phyloP scores from a whole-genome alignment of 2,888 invertebrate species.

The Drosophila pseudotakahashii region DNA sequence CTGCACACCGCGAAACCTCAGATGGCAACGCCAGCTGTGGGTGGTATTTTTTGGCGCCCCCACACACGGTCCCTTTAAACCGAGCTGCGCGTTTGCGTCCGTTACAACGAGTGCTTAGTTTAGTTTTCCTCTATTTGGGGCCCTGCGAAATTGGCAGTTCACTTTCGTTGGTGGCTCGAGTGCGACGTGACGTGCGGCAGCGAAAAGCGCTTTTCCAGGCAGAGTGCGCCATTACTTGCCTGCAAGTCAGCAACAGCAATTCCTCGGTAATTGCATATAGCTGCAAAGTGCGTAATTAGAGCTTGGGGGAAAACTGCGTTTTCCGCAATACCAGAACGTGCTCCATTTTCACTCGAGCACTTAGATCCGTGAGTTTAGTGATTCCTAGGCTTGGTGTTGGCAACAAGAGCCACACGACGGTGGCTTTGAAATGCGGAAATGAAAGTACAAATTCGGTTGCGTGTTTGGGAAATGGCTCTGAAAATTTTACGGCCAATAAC shows the following conservation, averaged over 20 bases:
- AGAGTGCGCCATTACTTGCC: conserved; percentile 54
- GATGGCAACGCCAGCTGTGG: background rate
- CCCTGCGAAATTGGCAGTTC: conserved; percentile 53
- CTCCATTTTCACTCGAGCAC: conserved; percentile 19
- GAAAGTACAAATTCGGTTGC: conserved; percentile 63
- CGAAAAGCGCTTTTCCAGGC: conserved; percentile 43
- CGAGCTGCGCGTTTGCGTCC: conserved; percentile 23
- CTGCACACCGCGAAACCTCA: background rate
- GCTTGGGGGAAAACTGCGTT: conserved; percentile 31
- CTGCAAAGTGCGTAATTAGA: conserved; percentile 60
- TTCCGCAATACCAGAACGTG: conserved; percentile 31
- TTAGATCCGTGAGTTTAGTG: conserved; percentile 14
- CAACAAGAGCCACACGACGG: conserved; percentile 7
- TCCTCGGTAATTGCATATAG: conserved; percentile 36
- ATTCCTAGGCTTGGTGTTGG: conserved; percentile 5
- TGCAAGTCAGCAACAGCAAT: conserved; percentile 46
- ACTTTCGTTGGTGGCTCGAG: conserved; percentile 72
- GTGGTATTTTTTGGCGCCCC: conserved; percentile 24
- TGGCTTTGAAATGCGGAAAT: conserved; percentile 63
- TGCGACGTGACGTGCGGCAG: conserved; percentile 70
- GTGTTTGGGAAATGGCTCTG: conserved; percentile 58
- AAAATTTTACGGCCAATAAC: conserved; percentile 60
- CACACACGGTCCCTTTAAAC: background rate
- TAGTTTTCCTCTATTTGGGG: conserved; percentile 44
- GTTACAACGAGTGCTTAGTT: conserved; percentile 25